Evolutionary conservation across 1,140 invertebrate genomes (phyloP).

Genomic region (Drosophila kurseongensis): DNA sequence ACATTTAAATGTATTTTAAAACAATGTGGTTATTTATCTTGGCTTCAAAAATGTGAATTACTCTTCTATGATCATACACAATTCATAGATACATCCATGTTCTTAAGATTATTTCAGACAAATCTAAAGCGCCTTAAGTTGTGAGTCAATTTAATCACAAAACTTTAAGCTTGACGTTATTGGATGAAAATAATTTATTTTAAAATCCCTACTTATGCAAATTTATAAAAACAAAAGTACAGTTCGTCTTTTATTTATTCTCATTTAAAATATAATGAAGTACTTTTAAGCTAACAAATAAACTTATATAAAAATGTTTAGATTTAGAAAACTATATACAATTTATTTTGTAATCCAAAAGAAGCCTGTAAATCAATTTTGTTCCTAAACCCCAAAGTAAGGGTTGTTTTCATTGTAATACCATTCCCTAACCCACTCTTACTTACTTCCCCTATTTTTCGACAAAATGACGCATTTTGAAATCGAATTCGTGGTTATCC

Average conservation of each 20-base stretch:
- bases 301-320: no score
- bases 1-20: neutral
- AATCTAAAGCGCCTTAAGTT: neutral
- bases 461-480: constrained; percentile 34
- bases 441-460: neutral
- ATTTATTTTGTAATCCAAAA: no score
- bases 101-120: neutral
- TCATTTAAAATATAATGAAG: no score
- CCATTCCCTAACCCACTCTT: neutral
- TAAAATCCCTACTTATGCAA: no score
- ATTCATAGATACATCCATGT: neutral
- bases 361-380: neutral
- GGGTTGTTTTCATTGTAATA: constrained; percentile 6
- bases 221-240: no score
- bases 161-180: constrained; percentile 4
- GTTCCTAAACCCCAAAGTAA: neutral
- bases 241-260: no score
- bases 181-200: neutral
- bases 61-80: neutral
- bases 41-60: neutral
- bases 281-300: no score
- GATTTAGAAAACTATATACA: no score
- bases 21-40: neutral
- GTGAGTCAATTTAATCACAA: constrained; percentile 17
- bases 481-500: constrained; percentile 17